Base-by-base conservation (phyloP, 2,888 invertebrate species). In the Ormyrus nitidulus region DNA sequence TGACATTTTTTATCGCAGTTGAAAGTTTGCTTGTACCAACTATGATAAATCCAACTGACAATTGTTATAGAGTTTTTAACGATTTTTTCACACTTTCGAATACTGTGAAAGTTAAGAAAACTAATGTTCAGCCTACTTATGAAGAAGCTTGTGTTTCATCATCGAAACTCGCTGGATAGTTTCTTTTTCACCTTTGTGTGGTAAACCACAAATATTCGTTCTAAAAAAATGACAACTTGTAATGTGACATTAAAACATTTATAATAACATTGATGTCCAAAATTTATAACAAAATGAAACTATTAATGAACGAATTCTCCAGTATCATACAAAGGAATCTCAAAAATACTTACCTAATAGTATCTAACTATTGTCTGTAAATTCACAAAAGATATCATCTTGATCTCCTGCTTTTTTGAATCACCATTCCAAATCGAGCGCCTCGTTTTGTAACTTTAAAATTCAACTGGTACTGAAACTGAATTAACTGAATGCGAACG, bases 381-480 rank as follows among this genome's bases (percentile, higher is more conserved):
- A 34, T 44, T 54, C 51, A 34, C 34, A 10, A 69, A 68, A 71
- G 64, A 82, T 85, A 85, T 83, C 81, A 34, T 85, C 81, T 79
- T 69, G 83, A 83, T 82, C 82, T 84, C 83, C 80, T 81, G 81
- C 64, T 85, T 85, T 65, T 34, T 83, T 84, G 70, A 84, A 87
- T 83, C 83, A 87, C 86, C 89, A 88, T 89, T 89, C 88, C 88
- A 89, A 78, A 82, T 85, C 80, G 76, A 84, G 71, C 80, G 34
- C 34, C 34, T 34, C 34, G 66, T 84, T 84, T 84, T 81, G 46
- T 77, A 71, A 81, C 13, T 68, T 70, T 58, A 53, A 80, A 62
- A 79, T 62, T 78, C 73, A 82, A 82, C 34, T 34, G 34, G 34
- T 34, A 34, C 34, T 65, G 78, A 80, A 81, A 83, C 77, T 13